Evolutionary conservation across 2,888 invertebrate genomes (phyloP).

Genomic region (Lypha dubia): DNA sequence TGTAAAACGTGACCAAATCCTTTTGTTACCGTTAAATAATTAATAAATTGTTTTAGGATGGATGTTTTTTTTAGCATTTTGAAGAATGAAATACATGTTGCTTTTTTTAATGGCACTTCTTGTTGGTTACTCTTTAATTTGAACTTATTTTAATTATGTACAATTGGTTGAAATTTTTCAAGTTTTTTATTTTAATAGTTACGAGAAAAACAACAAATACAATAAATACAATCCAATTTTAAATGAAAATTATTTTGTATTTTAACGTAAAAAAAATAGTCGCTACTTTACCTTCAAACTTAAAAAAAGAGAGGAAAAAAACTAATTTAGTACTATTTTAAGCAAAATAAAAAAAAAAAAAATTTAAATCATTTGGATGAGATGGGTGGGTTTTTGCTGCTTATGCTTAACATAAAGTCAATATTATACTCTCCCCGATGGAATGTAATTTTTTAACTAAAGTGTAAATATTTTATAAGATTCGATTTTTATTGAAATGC

Average conservation of each 20-base stretch:
- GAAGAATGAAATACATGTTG: constrained; percentile 27
- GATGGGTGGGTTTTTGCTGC: neutral
- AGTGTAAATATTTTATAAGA: constrained; percentile 83
- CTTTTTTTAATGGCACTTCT: constrained; percentile 35
- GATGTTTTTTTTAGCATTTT: too few relatives aligned
- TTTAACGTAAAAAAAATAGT: too few relatives aligned
- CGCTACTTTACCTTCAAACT: too few relatives aligned
- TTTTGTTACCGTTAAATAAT: constrained; percentile 68
- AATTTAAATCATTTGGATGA: too few relatives aligned
- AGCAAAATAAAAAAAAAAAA: too few relatives aligned
- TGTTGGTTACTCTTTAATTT: neutral
- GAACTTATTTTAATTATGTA: constrained; percentile 59
- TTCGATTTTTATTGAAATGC: constrained; percentile 79
- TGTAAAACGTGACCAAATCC: constrained; percentile 72
- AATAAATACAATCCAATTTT: too few relatives aligned
- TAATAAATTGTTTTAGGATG: constrained; percentile 66
- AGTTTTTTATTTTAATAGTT: neutral
- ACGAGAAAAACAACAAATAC: neutral
- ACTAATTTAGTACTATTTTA: too few relatives aligned
- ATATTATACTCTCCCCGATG: constrained; percentile 76
- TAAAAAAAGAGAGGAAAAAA: too few relatives aligned
- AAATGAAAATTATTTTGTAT: too few relatives aligned
- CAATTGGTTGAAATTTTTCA: constrained; percentile 43
- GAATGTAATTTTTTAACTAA: constrained; percentile 74
- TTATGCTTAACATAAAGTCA: constrained; percentile 82